Evolutionary conservation across 2,113 vertebrate genomes (phyloP).

Genomic region (Calyptommatus sinebrachiatus): DNA sequence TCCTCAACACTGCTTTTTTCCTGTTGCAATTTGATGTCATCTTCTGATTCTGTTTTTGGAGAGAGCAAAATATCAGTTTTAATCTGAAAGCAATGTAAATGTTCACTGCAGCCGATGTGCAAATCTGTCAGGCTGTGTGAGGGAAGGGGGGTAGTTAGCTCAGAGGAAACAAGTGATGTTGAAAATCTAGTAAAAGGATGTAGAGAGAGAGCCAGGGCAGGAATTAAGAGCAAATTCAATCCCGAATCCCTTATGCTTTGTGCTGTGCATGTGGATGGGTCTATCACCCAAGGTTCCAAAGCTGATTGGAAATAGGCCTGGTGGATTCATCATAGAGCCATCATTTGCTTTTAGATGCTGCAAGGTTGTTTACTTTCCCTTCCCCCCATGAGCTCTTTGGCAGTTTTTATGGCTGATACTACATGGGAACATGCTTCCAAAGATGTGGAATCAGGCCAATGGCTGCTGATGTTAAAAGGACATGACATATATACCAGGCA

Average conservation of each 20-base stretch:
- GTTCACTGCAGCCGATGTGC: conserved; percentile 1
- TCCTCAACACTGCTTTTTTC: neutral
- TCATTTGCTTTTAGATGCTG: accelerated
- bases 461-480: conserved; percentile 93
- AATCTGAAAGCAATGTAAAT: neutral
- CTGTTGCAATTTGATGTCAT: conserved; percentile 5
- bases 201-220: neutral
- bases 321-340: conserved; percentile 37
- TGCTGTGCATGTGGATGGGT: neutral
- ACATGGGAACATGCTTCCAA: conserved; percentile 61
- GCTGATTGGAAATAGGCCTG: conserved; percentile 28
- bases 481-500: conserved; percentile 87
- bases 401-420: conserved; percentile 47
- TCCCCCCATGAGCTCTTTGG: conserved; percentile 3
- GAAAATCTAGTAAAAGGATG: conserved; percentile 24
- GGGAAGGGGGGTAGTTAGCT: neutral
- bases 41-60: neutral
- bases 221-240: neutral
- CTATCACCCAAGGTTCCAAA: neutral
- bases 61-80: neutral
- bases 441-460: conserved; percentile 85
- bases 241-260: neutral
- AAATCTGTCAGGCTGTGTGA: conserved; percentile 5
- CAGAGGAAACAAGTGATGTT: conserved; percentile 10
- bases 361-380: neutral